Conservation (phyloP, 2,113 vertebrate genomes). For the Benitochromis conjunctus region DNA sequence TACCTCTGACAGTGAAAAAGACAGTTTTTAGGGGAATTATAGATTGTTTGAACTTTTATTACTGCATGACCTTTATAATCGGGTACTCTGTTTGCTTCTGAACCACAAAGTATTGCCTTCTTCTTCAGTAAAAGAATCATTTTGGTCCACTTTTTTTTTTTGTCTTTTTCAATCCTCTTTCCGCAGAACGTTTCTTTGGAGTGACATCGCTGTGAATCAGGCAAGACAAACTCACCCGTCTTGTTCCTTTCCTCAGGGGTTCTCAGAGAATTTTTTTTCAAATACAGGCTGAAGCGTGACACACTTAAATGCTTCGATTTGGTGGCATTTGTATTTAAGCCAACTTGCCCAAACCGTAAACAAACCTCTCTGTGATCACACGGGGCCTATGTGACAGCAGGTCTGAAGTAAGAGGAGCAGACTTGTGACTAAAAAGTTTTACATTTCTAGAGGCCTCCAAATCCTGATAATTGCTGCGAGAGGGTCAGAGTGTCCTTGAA, state of each 20-base stretch:
- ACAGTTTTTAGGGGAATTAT: neutral
- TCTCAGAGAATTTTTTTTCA: neutral
- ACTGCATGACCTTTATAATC: neutral
- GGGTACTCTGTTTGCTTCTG: neutral
- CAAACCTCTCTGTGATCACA: neutral
- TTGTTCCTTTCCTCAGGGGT: neutral
- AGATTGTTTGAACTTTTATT: conserved; percentile 11
- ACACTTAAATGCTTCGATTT: neutral
- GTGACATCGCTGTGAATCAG: neutral
- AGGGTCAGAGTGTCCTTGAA: neutral
- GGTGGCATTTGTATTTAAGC: neutral
- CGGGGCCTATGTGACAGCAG: neutral
- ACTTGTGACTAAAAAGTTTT: neutral
- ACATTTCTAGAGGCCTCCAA: neutral
- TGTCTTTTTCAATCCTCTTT: neutral
- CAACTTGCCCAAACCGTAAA: neutral
- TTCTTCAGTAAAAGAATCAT: neutral
- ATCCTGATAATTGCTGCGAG: neutral
- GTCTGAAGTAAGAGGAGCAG: neutral
- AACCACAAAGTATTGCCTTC: neutral
- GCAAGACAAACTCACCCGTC: neutral
- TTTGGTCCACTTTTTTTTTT: neutral
- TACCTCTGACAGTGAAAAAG: neutral
- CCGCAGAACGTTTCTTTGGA: neutral
- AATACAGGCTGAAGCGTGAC: neutral